Evolutionary conservation across 1,140 invertebrate genomes (phyloP).

Genomic region (Chymomyza costata): DNA sequence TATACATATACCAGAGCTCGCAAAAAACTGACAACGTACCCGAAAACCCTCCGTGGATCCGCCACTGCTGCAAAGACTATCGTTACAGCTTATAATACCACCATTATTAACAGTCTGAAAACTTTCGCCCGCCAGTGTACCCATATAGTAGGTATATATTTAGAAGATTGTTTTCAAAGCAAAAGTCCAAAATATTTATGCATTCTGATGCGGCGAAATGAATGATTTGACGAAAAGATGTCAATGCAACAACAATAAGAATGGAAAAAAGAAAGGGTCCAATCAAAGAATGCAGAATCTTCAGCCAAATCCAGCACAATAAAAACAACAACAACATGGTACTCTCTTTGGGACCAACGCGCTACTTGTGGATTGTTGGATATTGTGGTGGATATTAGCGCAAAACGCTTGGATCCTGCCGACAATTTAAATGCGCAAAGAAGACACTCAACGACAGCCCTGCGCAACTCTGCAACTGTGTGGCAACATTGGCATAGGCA

Average conservation of each 20-base stretch:
- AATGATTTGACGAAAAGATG: constrained; percentile 75
- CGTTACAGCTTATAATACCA: too few species aligned
- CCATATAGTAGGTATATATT: too few species aligned
- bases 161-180: too few species aligned
- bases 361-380: too few species aligned
- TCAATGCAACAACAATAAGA: constrained; percentile 44
- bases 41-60: too few species aligned
- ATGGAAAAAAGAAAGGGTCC: constrained; percentile 16
- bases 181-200: constrained; percentile 59
- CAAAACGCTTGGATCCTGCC: constrained; percentile 72
- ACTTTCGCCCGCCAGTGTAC: too few species aligned
- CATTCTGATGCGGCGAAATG: constrained; percentile 75
- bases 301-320: too few species aligned
- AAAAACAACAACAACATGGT: background rate
- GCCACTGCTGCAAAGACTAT: too few species aligned
- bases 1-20: too few species aligned
- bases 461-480: constrained; percentile 1
- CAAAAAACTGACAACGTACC: too few species aligned
- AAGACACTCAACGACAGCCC: constrained; percentile 5
- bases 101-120: too few species aligned
- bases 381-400: constrained; percentile 72
- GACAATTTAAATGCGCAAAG: constrained; percentile 70
- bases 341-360: background rate
- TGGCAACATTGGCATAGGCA: constrained; percentile 6
- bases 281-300: constrained; percentile 3